Evolutionary conservation across 1,140 invertebrate species (phyloP).

Genomic region (Nasonia vitripennis): DNA sequence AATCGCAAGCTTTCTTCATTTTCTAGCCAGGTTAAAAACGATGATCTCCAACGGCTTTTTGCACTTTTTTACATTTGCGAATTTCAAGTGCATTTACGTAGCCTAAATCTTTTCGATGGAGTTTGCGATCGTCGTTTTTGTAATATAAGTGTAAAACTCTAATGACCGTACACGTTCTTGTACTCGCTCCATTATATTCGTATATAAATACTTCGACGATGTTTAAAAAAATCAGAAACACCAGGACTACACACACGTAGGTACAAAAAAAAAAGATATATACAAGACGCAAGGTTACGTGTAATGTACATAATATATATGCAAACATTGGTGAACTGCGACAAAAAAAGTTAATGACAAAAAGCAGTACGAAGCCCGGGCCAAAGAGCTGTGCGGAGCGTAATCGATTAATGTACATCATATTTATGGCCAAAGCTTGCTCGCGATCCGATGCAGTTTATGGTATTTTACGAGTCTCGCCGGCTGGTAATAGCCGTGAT

Average conservation of each 20-base stretch:
- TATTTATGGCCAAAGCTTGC: slow-evolving; percentile 20
- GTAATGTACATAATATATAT: slow-evolving; percentile 70
- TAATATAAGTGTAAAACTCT: slow-evolving; percentile 33
- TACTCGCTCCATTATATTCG: slow-evolving; percentile 24
- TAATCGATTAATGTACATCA: slow-evolving; percentile 13
- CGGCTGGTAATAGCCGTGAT: not conserved
- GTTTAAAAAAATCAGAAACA: slow-evolving; percentile 66
- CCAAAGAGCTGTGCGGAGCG: slow-evolving; percentile 4
- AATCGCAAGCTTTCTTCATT: slow-evolving; percentile 26
- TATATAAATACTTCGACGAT: slow-evolving; percentile 28
- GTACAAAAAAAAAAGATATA: slow-evolving; percentile 67
- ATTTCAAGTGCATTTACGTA: not conserved
- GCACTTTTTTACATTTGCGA: not conserved
- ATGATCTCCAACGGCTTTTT: slow-evolving; percentile 10
- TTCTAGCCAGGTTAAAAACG: slow-evolving; percentile 9
- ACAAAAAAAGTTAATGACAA: slow-evolving; percentile 44
- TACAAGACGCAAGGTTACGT: slow-evolving; percentile 3
- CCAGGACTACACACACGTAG: slow-evolving; percentile 74
- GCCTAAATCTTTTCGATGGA: not conserved
- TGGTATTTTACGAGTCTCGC: slow-evolving; percentile 1
- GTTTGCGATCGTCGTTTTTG: slow-evolving; percentile 30
- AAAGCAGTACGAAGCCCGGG: slow-evolving; percentile 10
- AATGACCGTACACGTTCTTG: slow-evolving; percentile 36
- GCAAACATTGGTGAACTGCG: slow-evolving; percentile 65
- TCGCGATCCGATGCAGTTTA: slow-evolving; percentile 36